Conservation (phyloP, 2,797 vertebrate genomes). For the Forpus xanthops region DNA sequence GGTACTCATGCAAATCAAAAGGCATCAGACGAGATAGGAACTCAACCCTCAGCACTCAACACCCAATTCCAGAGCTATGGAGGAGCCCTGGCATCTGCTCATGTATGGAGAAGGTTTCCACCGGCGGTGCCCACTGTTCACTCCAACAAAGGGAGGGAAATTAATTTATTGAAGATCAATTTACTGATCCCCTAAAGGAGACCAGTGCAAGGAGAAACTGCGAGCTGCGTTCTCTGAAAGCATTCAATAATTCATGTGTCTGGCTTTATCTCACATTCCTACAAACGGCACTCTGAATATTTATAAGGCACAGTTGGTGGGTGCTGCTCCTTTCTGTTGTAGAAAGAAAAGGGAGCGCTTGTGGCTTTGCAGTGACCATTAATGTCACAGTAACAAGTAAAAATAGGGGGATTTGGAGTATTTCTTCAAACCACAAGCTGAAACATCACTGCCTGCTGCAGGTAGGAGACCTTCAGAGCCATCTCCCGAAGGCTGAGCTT, state of each 20-base stretch:
- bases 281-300: constrained; percentile 34
- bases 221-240: constrained; percentile 52
- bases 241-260: constrained; percentile 66
- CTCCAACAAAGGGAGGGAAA: constrained; percentile 30
- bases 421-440: neutral
- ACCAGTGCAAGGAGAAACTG: neutral
- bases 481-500: neutral
- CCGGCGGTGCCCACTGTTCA: neutral
- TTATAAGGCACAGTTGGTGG: constrained; percentile 9
- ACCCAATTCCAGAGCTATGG: rapidly evolving
- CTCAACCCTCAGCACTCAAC: neutral
- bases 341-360: neutral
- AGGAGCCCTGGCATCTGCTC: neutral
- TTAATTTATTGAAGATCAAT: constrained; percentile 53
- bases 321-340: neutral
- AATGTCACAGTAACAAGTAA: neutral
- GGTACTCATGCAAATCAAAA: neutral
- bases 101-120: neutral
- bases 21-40: neutral
- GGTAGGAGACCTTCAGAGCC: neutral
- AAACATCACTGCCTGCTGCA: neutral
- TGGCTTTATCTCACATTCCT: constrained; percentile 43
- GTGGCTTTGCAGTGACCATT: neutral
- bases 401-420: neutral
- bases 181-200: constrained; percentile 35